Conservation (phyloP, 2,888 invertebrate genomes). For the Yponomeuta plumbellus region DNA sequence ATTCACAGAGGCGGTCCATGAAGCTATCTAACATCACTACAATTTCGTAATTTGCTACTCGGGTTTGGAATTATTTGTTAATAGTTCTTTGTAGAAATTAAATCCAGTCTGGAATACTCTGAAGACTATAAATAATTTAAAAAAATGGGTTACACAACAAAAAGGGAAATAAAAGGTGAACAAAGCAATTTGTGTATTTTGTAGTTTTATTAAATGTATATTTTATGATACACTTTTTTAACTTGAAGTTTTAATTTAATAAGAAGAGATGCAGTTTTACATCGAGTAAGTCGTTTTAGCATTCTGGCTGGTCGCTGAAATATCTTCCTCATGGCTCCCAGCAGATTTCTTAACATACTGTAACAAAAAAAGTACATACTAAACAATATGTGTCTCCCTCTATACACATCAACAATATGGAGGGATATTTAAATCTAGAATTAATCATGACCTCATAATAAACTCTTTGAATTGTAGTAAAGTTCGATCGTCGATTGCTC, state of each 20-base stretch:
- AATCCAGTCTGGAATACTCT: not conserved
- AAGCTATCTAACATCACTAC: conserved; percentile 50
- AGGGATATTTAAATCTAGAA: no score
- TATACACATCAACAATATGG: no score
- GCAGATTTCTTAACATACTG: conserved; percentile 80
- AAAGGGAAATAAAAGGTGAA: not conserved
- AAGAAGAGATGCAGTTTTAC: conserved; percentile 34
- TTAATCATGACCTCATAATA: no score
- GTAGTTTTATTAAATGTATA: not conserved
- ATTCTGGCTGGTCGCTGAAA: conserved; percentile 65
- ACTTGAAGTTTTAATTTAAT: not conserved
- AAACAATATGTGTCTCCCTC: not conserved
- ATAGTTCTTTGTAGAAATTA: not conserved
- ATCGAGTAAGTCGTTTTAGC: conserved; percentile 66
- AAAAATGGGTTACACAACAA: not conserved
- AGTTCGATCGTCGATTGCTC: no score
- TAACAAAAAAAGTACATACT: conserved; percentile 21
- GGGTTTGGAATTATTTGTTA: not conserved
- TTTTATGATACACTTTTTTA: not conserved
- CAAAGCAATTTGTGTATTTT: not conserved
- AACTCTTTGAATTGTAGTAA: no score
- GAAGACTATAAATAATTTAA: not conserved
- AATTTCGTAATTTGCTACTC: not conserved
- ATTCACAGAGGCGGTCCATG: conserved; percentile 92
- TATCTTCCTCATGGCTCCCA: conserved; percentile 78